Evolutionary conservation across 1,140 invertebrate genomes (phyloP).

Genomic region (Lepidurus couesii): DNA sequence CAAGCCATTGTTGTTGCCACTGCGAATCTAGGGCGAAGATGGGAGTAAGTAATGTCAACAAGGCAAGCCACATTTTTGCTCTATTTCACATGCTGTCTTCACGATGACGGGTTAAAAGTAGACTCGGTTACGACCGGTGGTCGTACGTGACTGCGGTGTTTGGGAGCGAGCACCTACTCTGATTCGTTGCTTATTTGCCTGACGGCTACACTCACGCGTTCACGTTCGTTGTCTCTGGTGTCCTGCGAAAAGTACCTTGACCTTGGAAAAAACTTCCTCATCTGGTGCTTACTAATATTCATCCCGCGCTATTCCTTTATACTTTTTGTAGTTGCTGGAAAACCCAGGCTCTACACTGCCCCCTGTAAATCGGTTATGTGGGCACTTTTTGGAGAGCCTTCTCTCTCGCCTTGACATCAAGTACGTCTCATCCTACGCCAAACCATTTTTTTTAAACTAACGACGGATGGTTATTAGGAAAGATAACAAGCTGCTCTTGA

Average conservation of each 20-base stretch:
- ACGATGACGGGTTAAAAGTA: neutral
- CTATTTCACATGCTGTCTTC: neutral
- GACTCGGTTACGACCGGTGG: neutral
- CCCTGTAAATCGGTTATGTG: neutral
- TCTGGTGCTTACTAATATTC: neutral
- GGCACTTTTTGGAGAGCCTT: neutral
- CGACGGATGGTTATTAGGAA: neutral
- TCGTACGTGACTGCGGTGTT: constrained; percentile 3
- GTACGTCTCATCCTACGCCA: neutral
- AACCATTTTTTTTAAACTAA: neutral
- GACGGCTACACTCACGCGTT: constrained; percentile 17
- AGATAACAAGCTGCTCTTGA: neutral
- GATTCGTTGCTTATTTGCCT: constrained; percentile 12
- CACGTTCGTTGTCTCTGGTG: neutral
- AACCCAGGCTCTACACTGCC: neutral
- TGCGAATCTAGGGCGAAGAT: neutral
- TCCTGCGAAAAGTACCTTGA: neutral
- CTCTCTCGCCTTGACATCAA: neutral
- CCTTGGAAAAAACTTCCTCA: neutral
- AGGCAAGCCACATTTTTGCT: neutral
- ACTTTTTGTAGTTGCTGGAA: neutral
- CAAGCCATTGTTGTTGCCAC: neutral
- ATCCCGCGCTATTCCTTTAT: neutral
- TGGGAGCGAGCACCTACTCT: neutral
- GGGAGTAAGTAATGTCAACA: neutral